phyloP scores from a whole-genome alignment of 2,888 invertebrate species.

The Suillia variegata region DNA sequence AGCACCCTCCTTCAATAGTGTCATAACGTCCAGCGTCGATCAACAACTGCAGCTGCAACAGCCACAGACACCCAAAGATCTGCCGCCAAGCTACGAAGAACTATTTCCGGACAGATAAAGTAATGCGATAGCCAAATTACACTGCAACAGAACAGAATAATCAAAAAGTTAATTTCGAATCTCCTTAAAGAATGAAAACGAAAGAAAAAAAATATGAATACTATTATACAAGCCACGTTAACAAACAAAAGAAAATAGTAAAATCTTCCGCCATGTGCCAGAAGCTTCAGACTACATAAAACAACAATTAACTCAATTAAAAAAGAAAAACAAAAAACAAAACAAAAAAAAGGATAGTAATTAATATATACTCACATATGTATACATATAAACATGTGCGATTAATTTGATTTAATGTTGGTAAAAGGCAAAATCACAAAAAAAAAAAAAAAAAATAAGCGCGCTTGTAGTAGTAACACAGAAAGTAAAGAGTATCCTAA shows the following conservation, averaged over 20 bases:
- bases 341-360: no score
- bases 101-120: conserved; percentile 58
- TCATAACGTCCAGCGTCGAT: conserved; percentile 31
- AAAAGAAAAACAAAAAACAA: background rate
- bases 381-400: no score
- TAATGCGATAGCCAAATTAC: conserved; percentile 13
- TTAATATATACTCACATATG: no score
- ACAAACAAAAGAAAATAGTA: conserved; percentile 3
- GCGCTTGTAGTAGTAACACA: no score
- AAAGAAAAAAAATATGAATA: conserved; percentile 8
- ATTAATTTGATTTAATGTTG: no score
- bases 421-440: no score
- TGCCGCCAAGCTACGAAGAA: conserved; percentile 59
- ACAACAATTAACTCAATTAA: background rate
- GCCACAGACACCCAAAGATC: conserved; percentile 55
- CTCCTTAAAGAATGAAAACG: conserved; percentile 12
- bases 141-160: background rate
- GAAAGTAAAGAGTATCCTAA: no score
- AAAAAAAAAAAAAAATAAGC: no score
- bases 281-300: conserved; percentile 8
- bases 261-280: conserved; percentile 40
- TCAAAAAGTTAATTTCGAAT: conserved; percentile 22
- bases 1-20: conserved; percentile 35
- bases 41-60: conserved; percentile 36
- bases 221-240: background rate